Evolutionary conservation across 2,113 vertebrate genomes (phyloP).

Genomic region (Semicossyphus pulcher): DNA sequence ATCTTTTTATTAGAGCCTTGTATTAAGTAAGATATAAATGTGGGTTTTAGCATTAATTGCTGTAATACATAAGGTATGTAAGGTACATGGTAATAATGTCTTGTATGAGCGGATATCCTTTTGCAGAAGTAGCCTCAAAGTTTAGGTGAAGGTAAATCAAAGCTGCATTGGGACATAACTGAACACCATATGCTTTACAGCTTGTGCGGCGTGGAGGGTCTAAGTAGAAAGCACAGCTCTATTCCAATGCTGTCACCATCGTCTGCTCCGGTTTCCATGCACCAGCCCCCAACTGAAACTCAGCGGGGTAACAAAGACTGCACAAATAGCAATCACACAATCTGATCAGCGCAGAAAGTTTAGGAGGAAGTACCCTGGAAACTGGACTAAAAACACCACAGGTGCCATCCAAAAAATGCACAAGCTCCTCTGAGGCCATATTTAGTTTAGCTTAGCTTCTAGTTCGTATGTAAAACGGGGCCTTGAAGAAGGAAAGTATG

Average conservation of each 20-base stretch:
- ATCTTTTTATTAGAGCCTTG: neutral
- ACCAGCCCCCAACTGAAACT: constrained; percentile 13
- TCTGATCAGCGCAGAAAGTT: constrained; percentile 4
- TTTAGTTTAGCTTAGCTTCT: neutral
- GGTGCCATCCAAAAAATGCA: constrained; percentile 27
- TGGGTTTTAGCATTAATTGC: neutral
- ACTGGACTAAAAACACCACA: constrained; percentile 36
- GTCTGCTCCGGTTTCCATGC: neutral
- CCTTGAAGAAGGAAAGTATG: neutral
- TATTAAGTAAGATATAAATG: neutral
- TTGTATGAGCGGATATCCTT: neutral
- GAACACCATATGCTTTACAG: neutral
- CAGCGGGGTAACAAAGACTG: constrained; percentile 31
- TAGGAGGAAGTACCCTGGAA: constrained; percentile 8
- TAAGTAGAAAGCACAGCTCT: neutral
- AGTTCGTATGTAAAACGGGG: constrained; percentile 20
- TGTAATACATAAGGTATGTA: neutral
- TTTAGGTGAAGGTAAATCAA: neutral
- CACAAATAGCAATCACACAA: constrained; percentile 41
- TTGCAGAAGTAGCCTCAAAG: neutral
- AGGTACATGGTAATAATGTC: neutral
- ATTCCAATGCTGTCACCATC: neutral
- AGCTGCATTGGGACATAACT: neutral
- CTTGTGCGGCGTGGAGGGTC: neutral
- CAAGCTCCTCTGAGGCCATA: neutral